A percentile compares a stretch with the other conserved stretches of the same genome.
These are phyloP conservation scores for Trochalopteron elliotii DNA, from an alignment of 2,113 vertebrate genomes.

Conservation along the genomic window DNA sequence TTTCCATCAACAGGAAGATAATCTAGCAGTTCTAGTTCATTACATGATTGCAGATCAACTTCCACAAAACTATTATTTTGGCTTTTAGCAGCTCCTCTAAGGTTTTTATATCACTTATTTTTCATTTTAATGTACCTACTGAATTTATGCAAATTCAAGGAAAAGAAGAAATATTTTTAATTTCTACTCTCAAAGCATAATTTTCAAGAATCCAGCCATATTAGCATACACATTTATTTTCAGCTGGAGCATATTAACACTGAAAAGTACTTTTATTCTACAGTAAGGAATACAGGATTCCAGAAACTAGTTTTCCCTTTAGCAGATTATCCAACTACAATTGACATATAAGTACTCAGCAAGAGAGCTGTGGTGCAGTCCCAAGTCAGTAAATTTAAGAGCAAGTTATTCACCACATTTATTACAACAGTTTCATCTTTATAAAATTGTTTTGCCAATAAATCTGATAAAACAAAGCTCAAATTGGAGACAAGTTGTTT, in stretches of 20 bases:
- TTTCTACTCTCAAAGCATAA: background rate
- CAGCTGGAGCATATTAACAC: background rate
- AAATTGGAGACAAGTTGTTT: background rate
- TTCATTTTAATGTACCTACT: background rate
- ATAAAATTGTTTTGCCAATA: background rate
- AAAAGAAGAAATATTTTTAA: background rate
- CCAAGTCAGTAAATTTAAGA: background rate
- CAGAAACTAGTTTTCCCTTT: background rate
- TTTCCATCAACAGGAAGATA: background rate
- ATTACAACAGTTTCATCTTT: background rate
- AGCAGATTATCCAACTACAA: background rate
- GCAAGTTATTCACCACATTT: background rate
- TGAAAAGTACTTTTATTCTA: background rate
- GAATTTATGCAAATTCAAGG: background rate
- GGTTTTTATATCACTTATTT: background rate
- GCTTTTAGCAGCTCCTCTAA: background rate
- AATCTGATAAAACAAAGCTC: background rate
- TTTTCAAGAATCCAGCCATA: background rate
- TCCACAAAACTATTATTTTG: background rate
- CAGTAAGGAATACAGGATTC: background rate
- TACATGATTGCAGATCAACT: accelerated
- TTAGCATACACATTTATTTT: background rate
- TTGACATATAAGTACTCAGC: background rate
- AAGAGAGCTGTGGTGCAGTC: background rate
- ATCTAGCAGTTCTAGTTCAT: background rate